These are phyloP conservation scores for Drosophila emarginata DNA, from an alignment of 2,888 invertebrate genomes.

Conservation along the genomic window DNA sequence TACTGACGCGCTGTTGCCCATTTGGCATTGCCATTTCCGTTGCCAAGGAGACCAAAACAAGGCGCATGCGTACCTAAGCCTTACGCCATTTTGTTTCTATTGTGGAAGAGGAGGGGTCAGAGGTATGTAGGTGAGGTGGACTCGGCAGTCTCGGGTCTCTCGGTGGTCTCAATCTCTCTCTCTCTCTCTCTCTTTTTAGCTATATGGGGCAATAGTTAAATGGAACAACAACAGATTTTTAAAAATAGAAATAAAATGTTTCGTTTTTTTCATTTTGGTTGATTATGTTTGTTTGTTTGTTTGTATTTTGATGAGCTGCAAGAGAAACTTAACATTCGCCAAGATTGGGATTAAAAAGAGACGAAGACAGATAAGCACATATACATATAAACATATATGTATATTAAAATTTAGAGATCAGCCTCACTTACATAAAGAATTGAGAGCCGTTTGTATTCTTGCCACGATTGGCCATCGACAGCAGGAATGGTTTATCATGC, in stretches of 20 bases:
- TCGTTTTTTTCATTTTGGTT: neutral
- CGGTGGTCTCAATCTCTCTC: constrained; percentile 26
- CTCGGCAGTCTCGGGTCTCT: constrained; percentile 18
- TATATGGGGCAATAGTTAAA: constrained; percentile 76
- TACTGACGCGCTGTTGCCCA: neutral
- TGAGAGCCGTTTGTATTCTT: constrained; percentile 99
- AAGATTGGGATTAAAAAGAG: constrained; percentile 10
- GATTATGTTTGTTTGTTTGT: neutral
- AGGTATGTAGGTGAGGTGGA: constrained; percentile 23
- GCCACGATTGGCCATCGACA: constrained; percentile 99
- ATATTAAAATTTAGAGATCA: neutral
- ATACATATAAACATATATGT: neutral
- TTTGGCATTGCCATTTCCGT: neutral
- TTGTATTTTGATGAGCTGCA: constrained; percentile 44
- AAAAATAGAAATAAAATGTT: constrained; percentile 43
- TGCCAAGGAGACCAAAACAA: constrained; percentile 9
- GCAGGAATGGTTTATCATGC: constrained; percentile 94
- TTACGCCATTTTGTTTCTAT: constrained; percentile 2
- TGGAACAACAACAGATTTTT: constrained; percentile 76
- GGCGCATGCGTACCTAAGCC: constrained; percentile 11
- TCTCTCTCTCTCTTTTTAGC: constrained; percentile 48
- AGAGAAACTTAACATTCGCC: constrained; percentile 34
- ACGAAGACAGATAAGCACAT: neutral
- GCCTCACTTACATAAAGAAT: constrained; percentile 96
- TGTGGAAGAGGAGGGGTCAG: constrained; percentile 24